Conservation (phyloP, 2,888 invertebrate species). For the Calliscelio sp. region DNA sequence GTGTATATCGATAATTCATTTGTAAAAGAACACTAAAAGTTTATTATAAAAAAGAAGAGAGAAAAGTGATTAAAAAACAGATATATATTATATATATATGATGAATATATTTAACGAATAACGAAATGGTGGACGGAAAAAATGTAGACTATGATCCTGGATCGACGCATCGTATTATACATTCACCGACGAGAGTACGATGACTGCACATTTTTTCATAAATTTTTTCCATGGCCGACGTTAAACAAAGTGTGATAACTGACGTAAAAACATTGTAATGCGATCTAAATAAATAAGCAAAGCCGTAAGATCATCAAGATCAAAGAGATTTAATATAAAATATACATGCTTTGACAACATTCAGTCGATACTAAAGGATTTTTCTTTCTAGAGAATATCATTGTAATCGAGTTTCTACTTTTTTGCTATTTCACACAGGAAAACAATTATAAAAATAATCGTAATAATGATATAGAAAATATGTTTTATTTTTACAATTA, state of each 20-base stretch:
- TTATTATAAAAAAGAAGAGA: slow-evolving; percentile 26
- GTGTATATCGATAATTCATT: slow-evolving; percentile 55
- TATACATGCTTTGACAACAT: slow-evolving; percentile 8
- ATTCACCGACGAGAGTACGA: slow-evolving; percentile 65
- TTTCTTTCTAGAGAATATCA: too few species aligned
- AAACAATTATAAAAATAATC: too few species aligned
- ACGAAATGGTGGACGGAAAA: slow-evolving; percentile 66
- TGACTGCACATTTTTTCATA: slow-evolving; percentile 71
- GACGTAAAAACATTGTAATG: slow-evolving; percentile 39
- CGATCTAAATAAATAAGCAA: slow-evolving; percentile 43
- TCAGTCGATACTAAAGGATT: slow-evolving; percentile 29
- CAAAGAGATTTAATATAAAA: slow-evolving; percentile 20
- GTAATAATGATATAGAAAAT: too few species aligned
- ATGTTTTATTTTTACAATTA: too few species aligned
- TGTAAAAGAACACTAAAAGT: slow-evolving; percentile 34
- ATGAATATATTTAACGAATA: slow-evolving; percentile 52
- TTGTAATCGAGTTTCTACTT: too few species aligned
- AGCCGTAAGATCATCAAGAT: slow-evolving; percentile 27
- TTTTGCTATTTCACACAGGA: too few species aligned
- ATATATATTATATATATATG: too few species aligned
- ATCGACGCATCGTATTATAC: slow-evolving; percentile 67
- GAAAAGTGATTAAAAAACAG: slow-evolving; percentile 20
- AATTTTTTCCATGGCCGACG: slow-evolving; percentile 60
- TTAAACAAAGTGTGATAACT: slow-evolving; percentile 62
- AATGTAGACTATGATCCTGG: slow-evolving; percentile 70